Evolutionary conservation across 2,113 vertebrate species (phyloP), one percentile per base, ranked within the genome.

Genomic region (Mormyrus lacerda): DNA sequence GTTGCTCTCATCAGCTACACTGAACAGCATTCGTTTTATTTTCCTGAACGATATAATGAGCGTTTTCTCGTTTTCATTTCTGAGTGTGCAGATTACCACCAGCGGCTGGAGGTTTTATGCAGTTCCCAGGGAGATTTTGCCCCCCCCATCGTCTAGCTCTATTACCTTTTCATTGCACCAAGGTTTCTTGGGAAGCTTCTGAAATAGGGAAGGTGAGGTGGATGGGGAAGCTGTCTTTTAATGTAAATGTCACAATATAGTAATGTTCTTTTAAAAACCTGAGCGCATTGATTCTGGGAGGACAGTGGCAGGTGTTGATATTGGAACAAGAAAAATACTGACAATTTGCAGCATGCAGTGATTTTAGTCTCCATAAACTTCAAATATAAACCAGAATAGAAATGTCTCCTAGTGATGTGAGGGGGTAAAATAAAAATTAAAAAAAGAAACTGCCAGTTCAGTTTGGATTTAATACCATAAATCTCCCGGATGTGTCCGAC

Each of bases 311-410:
- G 82, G 44, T 84, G 82, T 47, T 84, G 44, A 45, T 45, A 84
- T n/a, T 84, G 82, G 44, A 84, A 84, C 44, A 84, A 84, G 82
- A 84, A 84, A 84, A 84, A 79, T 19, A 79, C 73, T 42, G 73
- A 79, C 73, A 35, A 35, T 79, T 39, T 79, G 73, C 73, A 79
- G 35, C 35, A 79, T 79, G 31, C 73, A 79, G 35, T 17, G 35
- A 42, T 79, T 79, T 79, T 79, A 79, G 35, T 42, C 35, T 79
- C 35, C 73, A 79, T 79, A 79, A 19, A 42, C 73, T 79, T 79
- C 35, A 79, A 13, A 79, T 79, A 39, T 79, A 19, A 17, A 79
- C 73, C 73, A 79, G 73, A 42, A 79, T 42, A 79, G 73, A 79
- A 79, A 79, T 79, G 73, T 79, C 73, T 19, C 73, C 35, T 19